phyloP scores from a whole-genome alignment of 2,888 invertebrate species.

The Lagria hirta region DNA sequence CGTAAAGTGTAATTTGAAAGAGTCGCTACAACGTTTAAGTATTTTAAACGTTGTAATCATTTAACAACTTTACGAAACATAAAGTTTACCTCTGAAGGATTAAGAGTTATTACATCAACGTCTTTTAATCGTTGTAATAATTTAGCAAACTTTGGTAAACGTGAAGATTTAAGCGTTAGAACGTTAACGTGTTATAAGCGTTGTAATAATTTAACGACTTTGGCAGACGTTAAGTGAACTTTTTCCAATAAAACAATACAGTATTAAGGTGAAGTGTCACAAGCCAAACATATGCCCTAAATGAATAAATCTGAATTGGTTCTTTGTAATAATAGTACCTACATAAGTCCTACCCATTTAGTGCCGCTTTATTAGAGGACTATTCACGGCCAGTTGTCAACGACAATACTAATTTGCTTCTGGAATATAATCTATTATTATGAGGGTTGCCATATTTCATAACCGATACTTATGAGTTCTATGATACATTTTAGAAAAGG shows the following conservation, averaged over 20 bases:
- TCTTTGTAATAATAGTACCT: slow-evolving; percentile 20
- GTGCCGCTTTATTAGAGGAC: slow-evolving; percentile 51
- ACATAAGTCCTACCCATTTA: slow-evolving; percentile 38
- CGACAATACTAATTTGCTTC: slow-evolving; percentile 52
- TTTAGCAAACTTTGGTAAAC: too few relatives aligned
- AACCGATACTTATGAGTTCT: slow-evolving; percentile 46
- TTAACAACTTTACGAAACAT: too few relatives aligned
- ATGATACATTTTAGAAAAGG: slow-evolving; percentile 41
- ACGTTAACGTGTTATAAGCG: too few relatives aligned
- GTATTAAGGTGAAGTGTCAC: slow-evolving; percentile 14
- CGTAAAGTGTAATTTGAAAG: too few relatives aligned
- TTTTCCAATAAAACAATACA: slow-evolving; percentile 7
- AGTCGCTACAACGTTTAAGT: too few relatives aligned
- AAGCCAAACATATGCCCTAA: slow-evolving; percentile 16
- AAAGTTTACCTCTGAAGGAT: too few relatives aligned
- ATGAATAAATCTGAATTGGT: slow-evolving; percentile 17
- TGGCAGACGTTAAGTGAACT: too few relatives aligned
- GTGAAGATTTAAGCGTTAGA: too few relatives aligned
- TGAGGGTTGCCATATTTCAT: slow-evolving; percentile 43
- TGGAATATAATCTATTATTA: slow-evolving; percentile 46
- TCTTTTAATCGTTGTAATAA: too few relatives aligned
- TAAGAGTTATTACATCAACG: too few relatives aligned
- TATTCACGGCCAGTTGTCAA: slow-evolving; percentile 49
- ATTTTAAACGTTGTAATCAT: too few relatives aligned
- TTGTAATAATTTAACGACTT: too few relatives aligned